Base-by-base conservation (phyloP, 2,888 invertebrate species). In the Choristoneura rosaceana region DNA sequence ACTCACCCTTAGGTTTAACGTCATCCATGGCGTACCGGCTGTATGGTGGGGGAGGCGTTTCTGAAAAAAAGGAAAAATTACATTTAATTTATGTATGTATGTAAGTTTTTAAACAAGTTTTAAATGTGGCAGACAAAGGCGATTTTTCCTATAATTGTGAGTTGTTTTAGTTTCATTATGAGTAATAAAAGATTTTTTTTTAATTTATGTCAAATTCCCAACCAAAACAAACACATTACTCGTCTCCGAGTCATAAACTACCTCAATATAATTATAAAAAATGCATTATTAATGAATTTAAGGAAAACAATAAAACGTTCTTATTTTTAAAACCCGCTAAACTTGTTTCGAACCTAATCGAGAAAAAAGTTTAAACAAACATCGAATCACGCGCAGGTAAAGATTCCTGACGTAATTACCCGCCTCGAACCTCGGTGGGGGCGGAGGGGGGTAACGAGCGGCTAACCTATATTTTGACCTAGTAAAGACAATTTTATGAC, bases 31-130 rank as follows among this genome's bases (percentile, higher is more conserved):
- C 96, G 92, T 96, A 96, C 87, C 96, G 96, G 90, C 96, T 96
- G 94, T 97, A 97, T 78, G 97, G 97, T 82, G 97, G 97, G 84
- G 97, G 97, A 84, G 97, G 97, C 84, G 96, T 96, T 94, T 97
- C 97, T 98, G 96, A 70, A 96, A 96, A 81, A 85, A 87, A 82
- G 82, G 78, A 77, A 60, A 59, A 34, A 38, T 12, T 9, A 52
- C 9, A 17, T 0, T 25, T 25, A 25, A 25, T 25, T 25, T 25
- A 25, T 25, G 25, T 25, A 25, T 25, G 25, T 25, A n/a, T n/a
- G n/a, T n/a, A 50, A 9, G 4, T 2, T 3, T 4, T 47, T n/a
- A n/a, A 47, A 5, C 5, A 47, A n/a, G 14, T 2, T 43, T 10
- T 43, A 3, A 38, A 43, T 43, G 3, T 10, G 10, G 12, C 43